These are phyloP conservation scores for Setipinna tenuifilis DNA, from an alignment of 2,797 vertebrate species.

Conservation along the genomic window DNA sequence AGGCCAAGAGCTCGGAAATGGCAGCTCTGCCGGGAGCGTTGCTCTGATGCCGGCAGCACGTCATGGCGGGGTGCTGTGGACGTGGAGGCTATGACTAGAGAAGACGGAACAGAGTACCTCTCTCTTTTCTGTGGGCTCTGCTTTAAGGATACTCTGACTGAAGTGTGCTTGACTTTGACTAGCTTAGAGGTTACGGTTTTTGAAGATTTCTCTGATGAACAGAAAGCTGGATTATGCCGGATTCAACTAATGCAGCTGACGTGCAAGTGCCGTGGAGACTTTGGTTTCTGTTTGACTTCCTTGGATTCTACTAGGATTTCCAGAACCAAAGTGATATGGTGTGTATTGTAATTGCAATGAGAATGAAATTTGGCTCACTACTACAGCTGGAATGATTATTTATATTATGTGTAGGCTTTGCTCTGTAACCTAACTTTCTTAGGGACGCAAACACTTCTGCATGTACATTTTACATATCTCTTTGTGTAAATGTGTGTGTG, in stretches of 20 bases:
- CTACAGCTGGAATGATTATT: neutral
- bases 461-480: neutral
- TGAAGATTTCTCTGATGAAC: neutral
- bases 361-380: neutral
- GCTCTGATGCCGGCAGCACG: neutral
- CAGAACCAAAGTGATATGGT: neutral
- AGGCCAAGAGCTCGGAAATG: conserved; percentile 18
- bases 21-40: neutral
- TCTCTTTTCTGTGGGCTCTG: neutral
- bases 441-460: neutral
- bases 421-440: neutral
- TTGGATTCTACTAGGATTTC: neutral
- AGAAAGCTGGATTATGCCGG: neutral
- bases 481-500: neutral
- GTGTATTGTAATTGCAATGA: neutral
- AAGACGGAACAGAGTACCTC: neutral
- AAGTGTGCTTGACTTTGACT: conserved; percentile 11
- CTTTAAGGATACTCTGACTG: conserved; percentile 14
- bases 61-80: neutral
- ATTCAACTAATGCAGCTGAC: neutral
- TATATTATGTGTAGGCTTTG: neutral
- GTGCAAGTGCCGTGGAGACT: neutral
- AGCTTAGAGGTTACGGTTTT: neutral
- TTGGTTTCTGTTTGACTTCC: neutral
- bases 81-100: neutral